Percentiles rank a stretch among this genome's conserved stretches.
Evolutionary conservation across 2,888 invertebrate species (phyloP).

Genomic region (Drosophila trichaetosa): DNA sequence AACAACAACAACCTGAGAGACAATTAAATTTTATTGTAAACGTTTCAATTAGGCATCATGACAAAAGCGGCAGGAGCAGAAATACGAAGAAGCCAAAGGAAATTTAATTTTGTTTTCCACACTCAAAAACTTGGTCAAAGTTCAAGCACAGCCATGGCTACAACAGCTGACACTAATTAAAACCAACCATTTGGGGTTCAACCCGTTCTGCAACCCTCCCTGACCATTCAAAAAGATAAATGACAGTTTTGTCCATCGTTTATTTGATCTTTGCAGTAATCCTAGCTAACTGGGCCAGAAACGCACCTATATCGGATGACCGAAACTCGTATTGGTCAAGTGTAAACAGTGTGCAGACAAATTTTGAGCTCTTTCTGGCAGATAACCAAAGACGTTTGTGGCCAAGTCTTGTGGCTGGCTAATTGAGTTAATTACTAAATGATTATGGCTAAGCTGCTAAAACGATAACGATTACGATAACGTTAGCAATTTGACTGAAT

Average conservation of each 20-base stretch:
- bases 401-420: conserved; percentile 52
- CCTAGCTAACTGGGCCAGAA: conserved; percentile 15
- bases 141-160: conserved; percentile 51
- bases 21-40: conserved; percentile 68
- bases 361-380: conserved; percentile 36
- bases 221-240: conserved; percentile 44
- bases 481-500: neutral
- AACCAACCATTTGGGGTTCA: conserved; percentile 48
- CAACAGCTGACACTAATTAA: conserved; percentile 73
- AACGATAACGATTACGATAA: conserved; percentile 23
- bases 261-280: conserved; percentile 51
- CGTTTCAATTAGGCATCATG: conserved; percentile 71
- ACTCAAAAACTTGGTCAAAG: conserved; percentile 59
- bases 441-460: conserved; percentile 42
- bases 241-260: conserved; percentile 70
- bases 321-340: conserved; percentile 25
- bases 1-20: conserved; percentile 21
- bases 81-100: conserved; percentile 14
- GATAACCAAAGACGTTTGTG: conserved; percentile 47
- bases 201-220: neutral
- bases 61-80: conserved; percentile 28
- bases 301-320: conserved; percentile 19
- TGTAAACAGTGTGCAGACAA: conserved; percentile 62
- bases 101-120: conserved; percentile 41
- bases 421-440: conserved; percentile 66